Conservation (phyloP, 2,888 invertebrate genomes). For the Cabera pusaria region DNA sequence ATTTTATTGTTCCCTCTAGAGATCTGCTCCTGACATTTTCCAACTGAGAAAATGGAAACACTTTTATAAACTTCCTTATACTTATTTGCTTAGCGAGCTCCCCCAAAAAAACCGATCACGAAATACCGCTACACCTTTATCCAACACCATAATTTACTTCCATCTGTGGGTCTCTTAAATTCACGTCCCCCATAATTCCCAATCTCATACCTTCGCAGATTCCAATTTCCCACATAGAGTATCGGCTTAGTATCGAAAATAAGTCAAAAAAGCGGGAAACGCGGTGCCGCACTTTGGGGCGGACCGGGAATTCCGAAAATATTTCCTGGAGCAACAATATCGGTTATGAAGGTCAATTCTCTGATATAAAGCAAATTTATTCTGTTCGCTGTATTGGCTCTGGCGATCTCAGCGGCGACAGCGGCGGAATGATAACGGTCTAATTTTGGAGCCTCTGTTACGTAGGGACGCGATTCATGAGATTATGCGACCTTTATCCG, state of each 20-base stretch:
- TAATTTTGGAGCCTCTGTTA: slow-evolving; percentile 68
- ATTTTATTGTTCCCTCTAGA: slow-evolving; percentile 26
- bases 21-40: slow-evolving; percentile 26
- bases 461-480: too few species aligned
- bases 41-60: background rate
- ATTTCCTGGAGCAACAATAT: slow-evolving; percentile 75
- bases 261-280: slow-evolving; percentile 46
- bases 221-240: slow-evolving; percentile 53
- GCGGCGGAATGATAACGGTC: slow-evolving; percentile 79
- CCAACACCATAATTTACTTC: slow-evolving; percentile 22
- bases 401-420: slow-evolving; percentile 77
- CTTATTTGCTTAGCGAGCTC: background rate
- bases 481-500: slow-evolving; percentile 8
- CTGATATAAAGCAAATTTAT: slow-evolving; percentile 80
- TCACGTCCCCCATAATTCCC: slow-evolving; percentile 32
- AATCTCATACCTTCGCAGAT: slow-evolving; percentile 45
- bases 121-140: slow-evolving; percentile 16
- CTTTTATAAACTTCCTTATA: too few species aligned
- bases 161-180: slow-evolving; percentile 25
- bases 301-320: slow-evolving; percentile 58
- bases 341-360: slow-evolving; percentile 78
- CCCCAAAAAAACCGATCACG: slow-evolving; percentile 9
- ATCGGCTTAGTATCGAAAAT: slow-evolving; percentile 52
- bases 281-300: slow-evolving; percentile 42
- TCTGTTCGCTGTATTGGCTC: slow-evolving; percentile 80